Conservation (phyloP, 2,113 vertebrate species). For the Psettodes erumei region DNA sequence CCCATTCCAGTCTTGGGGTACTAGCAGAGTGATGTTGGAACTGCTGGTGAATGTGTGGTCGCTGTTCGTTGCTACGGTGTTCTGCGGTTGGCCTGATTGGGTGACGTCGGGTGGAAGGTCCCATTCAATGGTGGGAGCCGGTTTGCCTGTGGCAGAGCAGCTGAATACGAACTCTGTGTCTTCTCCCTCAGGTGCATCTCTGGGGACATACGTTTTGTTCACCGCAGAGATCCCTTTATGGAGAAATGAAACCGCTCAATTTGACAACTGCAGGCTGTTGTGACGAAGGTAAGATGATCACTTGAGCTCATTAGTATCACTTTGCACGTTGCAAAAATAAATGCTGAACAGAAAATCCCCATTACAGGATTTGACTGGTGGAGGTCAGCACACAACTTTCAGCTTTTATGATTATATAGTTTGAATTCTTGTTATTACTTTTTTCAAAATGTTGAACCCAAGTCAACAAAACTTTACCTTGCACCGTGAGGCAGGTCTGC, state of each 20-base stretch:
- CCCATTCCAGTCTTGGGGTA: constrained; percentile 15
- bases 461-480: too few species aligned
- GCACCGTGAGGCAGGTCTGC: constrained; percentile 73
- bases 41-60: constrained; percentile 68
- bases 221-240: constrained; percentile 72
- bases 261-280: neutral
- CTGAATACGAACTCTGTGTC: constrained; percentile 40
- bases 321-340: too few species aligned
- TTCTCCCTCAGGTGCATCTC: rapidly evolving
- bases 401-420: neutral
- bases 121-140: constrained; percentile 73
- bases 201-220: neutral
- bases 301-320: too few species aligned
- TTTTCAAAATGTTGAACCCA: too few species aligned
- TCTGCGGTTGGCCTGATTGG: rapidly evolving
- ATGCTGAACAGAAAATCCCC: too few species aligned
- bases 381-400: neutral
- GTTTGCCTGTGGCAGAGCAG: constrained; percentile 81
- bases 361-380: too few species aligned
- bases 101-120: neutral
- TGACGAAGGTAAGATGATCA: neutral
- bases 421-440: too few species aligned
- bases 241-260: neutral
- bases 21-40: constrained; percentile 57
- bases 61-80: neutral